Evolutionary conservation across 2,888 invertebrate genomes (phyloP).

Genomic region (Drosophila longiperda): DNA sequence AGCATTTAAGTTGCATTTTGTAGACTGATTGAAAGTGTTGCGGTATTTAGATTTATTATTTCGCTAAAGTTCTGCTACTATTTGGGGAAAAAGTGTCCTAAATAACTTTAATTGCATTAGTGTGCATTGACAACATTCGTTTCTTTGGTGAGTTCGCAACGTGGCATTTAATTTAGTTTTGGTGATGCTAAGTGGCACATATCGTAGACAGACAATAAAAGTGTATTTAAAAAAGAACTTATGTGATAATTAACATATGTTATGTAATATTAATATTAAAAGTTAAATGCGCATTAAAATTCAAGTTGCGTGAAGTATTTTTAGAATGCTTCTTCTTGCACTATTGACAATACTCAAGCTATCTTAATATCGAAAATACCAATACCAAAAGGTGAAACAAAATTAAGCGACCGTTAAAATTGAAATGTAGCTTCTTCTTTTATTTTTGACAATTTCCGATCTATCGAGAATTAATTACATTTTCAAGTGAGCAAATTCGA

Average conservation of each 20-base stretch:
- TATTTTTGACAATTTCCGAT: not conserved
- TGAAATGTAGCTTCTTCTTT: not conserved
- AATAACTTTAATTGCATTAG: conserved; percentile 49
- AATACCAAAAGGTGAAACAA: not conserved
- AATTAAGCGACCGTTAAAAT: conserved; percentile 1
- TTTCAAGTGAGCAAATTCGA: not conserved
- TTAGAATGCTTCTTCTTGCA: not conserved
- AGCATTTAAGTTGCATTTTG: conserved; percentile 34
- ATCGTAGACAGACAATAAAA: not conserved
- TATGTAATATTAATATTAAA: not conserved
- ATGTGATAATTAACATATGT: not conserved
- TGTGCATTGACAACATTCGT: conserved; percentile 13
- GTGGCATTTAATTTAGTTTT: conserved; percentile 37
- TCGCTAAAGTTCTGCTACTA: conserved; percentile 55
- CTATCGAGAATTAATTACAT: not conserved
- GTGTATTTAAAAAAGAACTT: not conserved
- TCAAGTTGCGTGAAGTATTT: not conserved
- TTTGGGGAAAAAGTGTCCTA: conserved; percentile 65
- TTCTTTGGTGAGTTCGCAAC: conserved; percentile 15
- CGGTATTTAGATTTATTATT: conserved; percentile 69
- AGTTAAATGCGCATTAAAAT: not conserved
- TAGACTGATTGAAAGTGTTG: conserved; percentile 41
- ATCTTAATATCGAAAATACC: not conserved
- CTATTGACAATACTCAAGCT: not conserved
- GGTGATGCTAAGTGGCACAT: not conserved